Evolutionary conservation across 2,888 invertebrate genomes (phyloP), one percentile per base, ranked within the genome.

Genomic region (Epinotia bilunana): DNA sequence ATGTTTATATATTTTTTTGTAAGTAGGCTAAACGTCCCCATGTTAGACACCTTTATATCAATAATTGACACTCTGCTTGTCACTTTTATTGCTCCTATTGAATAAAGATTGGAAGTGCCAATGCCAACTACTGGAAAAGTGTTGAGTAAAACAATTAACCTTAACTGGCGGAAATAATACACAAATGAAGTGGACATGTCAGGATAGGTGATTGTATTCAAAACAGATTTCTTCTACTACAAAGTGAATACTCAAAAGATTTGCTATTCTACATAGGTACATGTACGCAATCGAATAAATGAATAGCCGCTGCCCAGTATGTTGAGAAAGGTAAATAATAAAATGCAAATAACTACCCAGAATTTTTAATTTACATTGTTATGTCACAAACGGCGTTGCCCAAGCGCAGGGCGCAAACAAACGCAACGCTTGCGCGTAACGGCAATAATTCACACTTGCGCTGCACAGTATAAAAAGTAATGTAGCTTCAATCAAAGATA

Each of bases 401-500:
- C 33, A 63, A 74, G 60, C 57, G 46, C 63, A 62, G 20, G 23
- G 57, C 46, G 20, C 68, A 74, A 33, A 65, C 65, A 73, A 33
- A 60, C 55, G n/a, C 53, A 33, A 39, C 43, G 55, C 63, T 33
- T 53, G 28, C 23, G 46, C 63, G 62, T 69, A 74, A 63, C 63
- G 63, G n/a, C 13, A 12, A 74, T 46, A 74, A 63, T 49, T 74
- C 63, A 69, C 74, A 74, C 69, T 57, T 43, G 20, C 63, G 13
- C 39, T 23, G 1, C 53, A 53, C 53, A 53, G 53, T 53, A 53
- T 53, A n/a, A 53, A n/a, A 53, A 53, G 53, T 53, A 33, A 33
- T 33, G 33, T 33, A 33, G 33, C 33, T 33, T 33, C 33, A 33
- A 33, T 33, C 33, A 33, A 33, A 33, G 33, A 33, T 33, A n/a